Base-by-base conservation (phyloP, 2,113 vertebrate genomes). In the Neolamprologus modestus region DNA sequence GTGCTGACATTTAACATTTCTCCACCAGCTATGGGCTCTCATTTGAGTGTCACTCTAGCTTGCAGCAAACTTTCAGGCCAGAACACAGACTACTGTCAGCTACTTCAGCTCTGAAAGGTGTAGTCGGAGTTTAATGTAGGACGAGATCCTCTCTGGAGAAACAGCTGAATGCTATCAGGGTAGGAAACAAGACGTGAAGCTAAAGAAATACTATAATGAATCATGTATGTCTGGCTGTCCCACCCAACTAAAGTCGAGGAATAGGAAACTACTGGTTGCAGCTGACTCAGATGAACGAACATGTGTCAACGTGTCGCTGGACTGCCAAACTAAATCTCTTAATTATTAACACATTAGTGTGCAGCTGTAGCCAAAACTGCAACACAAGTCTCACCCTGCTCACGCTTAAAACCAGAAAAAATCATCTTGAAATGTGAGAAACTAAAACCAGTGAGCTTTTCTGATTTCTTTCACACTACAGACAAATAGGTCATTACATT, bases 401-500 rank as follows among this genome's bases (percentile, higher is more conserved):
- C 0, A 8, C 2, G 24, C 71, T 50, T 78, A 33, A 52, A 1
- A 40, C 40, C 0, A 14, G 2, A 21, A 31, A 78, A 19, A n/a
- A 52, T 19, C 45, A n/a, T 78, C 26, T 31, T 31, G 71, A 28
- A 78, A 50, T 31, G 24, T 50, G 16, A 78, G 26, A 31, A 33
- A 78, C 73, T 4, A 3, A 52, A 78, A 78, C 10, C 9, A 50
- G 16, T n/a, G 26, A 50, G 50, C 2, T 8, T 5, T 50, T 16
- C 40, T 73, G 42, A 28, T 31, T 78, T 12, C 24, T 78, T 50
- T 78, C 42, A 78, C 16, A 12, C 16, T 2, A 11, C 1, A 7
- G 24, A 50, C 24, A 50, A 12, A 73, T 26, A 73, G 17, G 24
- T 78, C 8, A 50, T 28, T 50, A 76, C 6, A 50, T 8, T 50